A percentile compares a stretch with the other conserved stretches of the same genome.
Conservation (phyloP, 2,113 vertebrate genomes). For the Neolamprologus brichardi region DNA sequence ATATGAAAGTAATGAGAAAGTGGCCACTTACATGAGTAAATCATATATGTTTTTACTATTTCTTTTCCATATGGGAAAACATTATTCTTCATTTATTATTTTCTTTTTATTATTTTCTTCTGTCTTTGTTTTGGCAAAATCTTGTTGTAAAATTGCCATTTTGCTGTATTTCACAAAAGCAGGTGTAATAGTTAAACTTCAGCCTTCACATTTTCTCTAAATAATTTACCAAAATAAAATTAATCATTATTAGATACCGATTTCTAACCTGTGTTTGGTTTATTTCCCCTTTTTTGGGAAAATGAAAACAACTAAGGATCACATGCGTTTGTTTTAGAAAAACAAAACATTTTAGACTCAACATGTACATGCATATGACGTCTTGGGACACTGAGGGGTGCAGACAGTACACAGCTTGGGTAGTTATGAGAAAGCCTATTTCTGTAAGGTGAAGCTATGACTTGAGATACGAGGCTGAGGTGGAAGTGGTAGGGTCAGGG, state of each 20-base stretch:
- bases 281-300: fast-evolving
- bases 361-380: background rate
- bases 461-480: constrained; percentile 52
- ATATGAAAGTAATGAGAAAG: no score
- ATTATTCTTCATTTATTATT: background rate
- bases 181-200: background rate
- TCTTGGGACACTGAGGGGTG: background rate
- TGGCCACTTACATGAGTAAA: no score
- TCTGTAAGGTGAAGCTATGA: constrained; percentile 62
- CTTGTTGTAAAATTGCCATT: background rate
- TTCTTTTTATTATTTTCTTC: background rate
- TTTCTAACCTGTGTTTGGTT: background rate
- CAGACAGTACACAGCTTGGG: constrained; percentile 12
- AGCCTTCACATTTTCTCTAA: background rate
- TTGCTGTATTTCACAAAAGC: background rate
- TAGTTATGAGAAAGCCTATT: constrained; percentile 59
- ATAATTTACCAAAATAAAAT: background rate
- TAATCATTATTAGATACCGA: background rate
- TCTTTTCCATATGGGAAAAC: background rate
- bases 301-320: background rate
- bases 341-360: constrained; percentile 13
- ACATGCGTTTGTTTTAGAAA: background rate
- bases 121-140: background rate
- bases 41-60: no score
- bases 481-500: constrained; percentile 39